Base-by-base conservation (phyloP, 2,888 invertebrate species). In the Zelleria hepariella region DNA sequence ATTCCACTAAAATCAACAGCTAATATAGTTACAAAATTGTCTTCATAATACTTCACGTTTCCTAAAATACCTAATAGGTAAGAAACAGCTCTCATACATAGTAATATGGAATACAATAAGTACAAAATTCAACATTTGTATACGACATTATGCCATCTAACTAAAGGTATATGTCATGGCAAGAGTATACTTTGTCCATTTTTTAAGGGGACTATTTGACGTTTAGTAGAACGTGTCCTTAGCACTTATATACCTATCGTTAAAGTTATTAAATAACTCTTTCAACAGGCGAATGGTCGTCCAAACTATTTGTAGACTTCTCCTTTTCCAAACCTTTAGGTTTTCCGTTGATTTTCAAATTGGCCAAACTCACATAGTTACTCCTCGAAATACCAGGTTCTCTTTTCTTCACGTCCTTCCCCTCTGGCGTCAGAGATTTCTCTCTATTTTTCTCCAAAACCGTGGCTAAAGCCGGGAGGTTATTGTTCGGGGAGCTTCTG, bases 321-420 rank as follows among this genome's bases (percentile, higher is more conserved):
- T 65, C 66, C 0, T 66, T 68, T 2, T 73, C 74, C 42, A 79
- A 62, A 1, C 77, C 78, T 62, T 77, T 76, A 21, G 62, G 60
- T 58, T 73, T 77, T 5, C 71, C 78, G 60, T 82, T 82, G 4
- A 89, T 89, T 67, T 83, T 85, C 59, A 89, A 62, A 65, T 87
- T 89, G 0, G 89, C 89, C 55, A 89, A 62, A 63, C 86, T 86
- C 10, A 89, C 89, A 61, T 89, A 89, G 66, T 89, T 89, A 63
- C 86, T 85, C 1, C 84, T 70, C 0, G 85, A 82, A 20, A 86
- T 88, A 0, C 80, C 84, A n/a, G 74, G 68, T 58, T 81, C 82
- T 0, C 78, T 63, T 25, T 72, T 73, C 62, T 76, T 82, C 24
- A 59, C 60, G 0, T 66, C 69, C 8, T 69, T 69, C 54, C 18